Base-by-base conservation (phyloP, 2,888 invertebrate species). In the Pterobdella sp. region DNA sequence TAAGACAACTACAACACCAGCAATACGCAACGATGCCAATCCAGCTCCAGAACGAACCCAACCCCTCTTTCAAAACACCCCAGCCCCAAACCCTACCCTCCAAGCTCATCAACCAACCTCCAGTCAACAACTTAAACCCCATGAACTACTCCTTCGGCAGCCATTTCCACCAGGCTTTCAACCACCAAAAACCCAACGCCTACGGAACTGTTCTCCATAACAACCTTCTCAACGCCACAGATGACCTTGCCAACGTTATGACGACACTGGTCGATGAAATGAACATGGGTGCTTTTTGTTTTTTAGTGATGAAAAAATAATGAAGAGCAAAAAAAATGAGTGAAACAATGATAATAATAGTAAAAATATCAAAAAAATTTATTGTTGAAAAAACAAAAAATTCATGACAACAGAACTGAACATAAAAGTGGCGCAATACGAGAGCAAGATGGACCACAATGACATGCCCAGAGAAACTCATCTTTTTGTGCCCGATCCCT, bases 191-290 rank as follows among this genome's bases (percentile, higher is more conserved):
- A 73, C 87, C 96, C 78, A 91, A 92, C 81, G 95, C 96, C 67
- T 56, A 56, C 60, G n/a, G n/a, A 22, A 26, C 60, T 3, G 60
- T 56, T 3, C 63, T 84, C 64, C 78, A 82, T n/a, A 82, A 92
- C 81, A 94, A 94, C 85, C 88, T 97, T 73, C 87, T 96, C 78
- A 91, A 92, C 81, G 95, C 96, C 67, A 96, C 96, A 65, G 96
- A 96, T 85, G 94, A 93, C 36, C 95, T 97, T 79, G 95, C 96
- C 76, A 93, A 93, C 85, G 96, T 96, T 76, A 96, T 97, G 94
- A 94, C 94, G 49, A 93, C 93, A 35, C 88, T 97, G 79, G 96
- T 97, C 79, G 88, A 93, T 84, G 96, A 97, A 87, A 88, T 96
- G 72, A 94, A 95, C 85, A 91, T 93, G 87, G 81, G 80, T 80